phyloP scores from a whole-genome alignment of 2,888 invertebrate genomes.

The Agonopterix subpropinquella region DNA sequence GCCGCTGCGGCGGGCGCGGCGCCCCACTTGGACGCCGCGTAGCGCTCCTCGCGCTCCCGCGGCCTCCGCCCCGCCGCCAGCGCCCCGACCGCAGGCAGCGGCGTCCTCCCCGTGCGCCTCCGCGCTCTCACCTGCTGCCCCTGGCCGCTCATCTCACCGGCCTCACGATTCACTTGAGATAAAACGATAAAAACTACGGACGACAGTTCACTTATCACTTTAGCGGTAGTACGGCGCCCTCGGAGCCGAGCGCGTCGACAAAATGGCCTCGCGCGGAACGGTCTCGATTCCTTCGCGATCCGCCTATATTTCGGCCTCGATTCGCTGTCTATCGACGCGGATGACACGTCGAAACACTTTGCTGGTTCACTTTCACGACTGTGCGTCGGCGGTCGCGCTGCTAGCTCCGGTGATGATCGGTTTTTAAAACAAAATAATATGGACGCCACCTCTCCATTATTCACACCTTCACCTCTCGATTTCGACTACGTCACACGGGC shows the following conservation, averaged over 20 bases:
- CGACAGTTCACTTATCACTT: constrained; percentile 48
- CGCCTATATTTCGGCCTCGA: constrained; percentile 50
- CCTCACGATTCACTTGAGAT: constrained; percentile 14
- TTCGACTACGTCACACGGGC: constrained; percentile 67
- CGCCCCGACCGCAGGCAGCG: constrained; percentile 11
- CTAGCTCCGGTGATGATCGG: constrained; percentile 70
- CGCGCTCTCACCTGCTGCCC: constrained; percentile 39
- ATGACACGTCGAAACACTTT: constrained; percentile 72
- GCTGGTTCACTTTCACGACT: constrained; percentile 66
- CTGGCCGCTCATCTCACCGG: constrained; percentile 40
- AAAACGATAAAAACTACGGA: constrained; percentile 4
- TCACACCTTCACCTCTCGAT: constrained; percentile 69
- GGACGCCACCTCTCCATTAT: constrained; percentile 72
- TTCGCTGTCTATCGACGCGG: constrained; percentile 60
- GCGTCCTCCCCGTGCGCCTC: constrained; percentile 10
- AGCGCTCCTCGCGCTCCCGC: constrained; percentile 48
- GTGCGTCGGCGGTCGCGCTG: constrained; percentile 64
- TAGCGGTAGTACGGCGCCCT: constrained; percentile 38
- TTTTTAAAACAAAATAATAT: constrained; percentile 54
- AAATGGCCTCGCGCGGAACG: constrained; percentile 54
- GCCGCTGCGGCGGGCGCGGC: constrained; percentile 87
- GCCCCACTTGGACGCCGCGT: constrained; percentile 88
- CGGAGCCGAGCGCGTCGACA: constrained; percentile 47
- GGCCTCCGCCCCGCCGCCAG: constrained; percentile 26
- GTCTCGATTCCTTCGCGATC: constrained; percentile 34